Base-by-base conservation (phyloP, 1,140 invertebrate genomes). In the Scaptomyza montana region DNA sequence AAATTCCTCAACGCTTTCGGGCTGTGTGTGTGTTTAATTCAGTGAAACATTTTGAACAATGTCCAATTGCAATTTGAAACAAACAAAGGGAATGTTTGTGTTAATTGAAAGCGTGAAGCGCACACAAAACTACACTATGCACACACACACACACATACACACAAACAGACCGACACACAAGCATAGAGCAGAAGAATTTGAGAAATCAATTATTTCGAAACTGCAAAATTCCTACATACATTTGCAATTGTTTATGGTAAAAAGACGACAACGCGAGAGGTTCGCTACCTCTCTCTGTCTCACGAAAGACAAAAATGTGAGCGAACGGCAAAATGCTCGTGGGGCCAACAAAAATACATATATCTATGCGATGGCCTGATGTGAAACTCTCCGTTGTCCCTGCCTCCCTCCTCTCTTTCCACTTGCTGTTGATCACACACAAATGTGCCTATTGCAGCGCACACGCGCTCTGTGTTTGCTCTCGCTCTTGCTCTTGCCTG, bases 121-220 rank as follows among this genome's bases (percentile, higher is more conserved):
- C 70, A 68, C 59, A 80, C 63, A 77, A 41, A 54, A 13, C 43
- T 56, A 59, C 47, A 67, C 16, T 16, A n/a, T n/a, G n/a, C 67
- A 69, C 10, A 33, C 16, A 57, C 45, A 65, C 12, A 41, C 16
- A 54, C 49, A 59, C 47, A 65, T 64, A 70, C n/a, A 33, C 16
- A 57, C 30, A 65, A 9, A 36, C n/a, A 57, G 5, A 33, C 30
- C 5, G 30, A 64, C 36, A 64, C 13, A 41, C 16, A 19, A 30
- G 21, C 19, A 54, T 57, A 53, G 16, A 57, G 69, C 62, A 61
- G 63, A 89, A 89, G 84, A 89, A 89, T 89, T 89, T 89, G 66
- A 75, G 77, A 89, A 89, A 89, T 89, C 84, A 89, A 89, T 89
- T 89, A 89, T 89, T 89, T 89, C 84, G 84, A 89, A 89, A 89